Conservation (phyloP, 1,140 invertebrate species). For the Octopus sinensis region DNA sequence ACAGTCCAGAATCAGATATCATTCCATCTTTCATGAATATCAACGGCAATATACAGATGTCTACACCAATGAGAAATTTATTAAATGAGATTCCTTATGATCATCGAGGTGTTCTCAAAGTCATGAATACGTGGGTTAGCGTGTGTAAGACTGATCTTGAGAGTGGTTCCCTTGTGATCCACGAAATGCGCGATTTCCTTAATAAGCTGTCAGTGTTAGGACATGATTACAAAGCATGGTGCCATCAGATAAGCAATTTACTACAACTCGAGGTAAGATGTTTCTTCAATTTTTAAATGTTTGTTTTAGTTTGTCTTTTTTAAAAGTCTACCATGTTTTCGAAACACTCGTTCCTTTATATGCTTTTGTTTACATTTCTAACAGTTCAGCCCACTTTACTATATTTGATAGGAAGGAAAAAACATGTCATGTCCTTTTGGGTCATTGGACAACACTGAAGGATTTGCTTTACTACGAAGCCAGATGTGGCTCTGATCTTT, state of each 20-base stretch:
- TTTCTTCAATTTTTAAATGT: too few relatives aligned
- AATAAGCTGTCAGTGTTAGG: constrained; percentile 52
- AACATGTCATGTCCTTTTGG: too few relatives aligned
- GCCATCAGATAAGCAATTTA: constrained; percentile 41
- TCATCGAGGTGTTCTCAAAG: constrained; percentile 49
- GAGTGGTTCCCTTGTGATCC: constrained; percentile 41
- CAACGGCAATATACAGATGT: background rate
- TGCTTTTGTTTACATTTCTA: too few relatives aligned
- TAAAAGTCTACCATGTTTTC: too few relatives aligned
- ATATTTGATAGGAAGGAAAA: too few relatives aligned
- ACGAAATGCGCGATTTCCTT: constrained; percentile 54
- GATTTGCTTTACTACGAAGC: too few relatives aligned
- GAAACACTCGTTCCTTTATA: too few relatives aligned
- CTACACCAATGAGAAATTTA: constrained; percentile 17
- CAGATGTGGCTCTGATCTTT: too few relatives aligned
- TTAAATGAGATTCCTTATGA: constrained; percentile 43
- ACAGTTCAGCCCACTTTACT: too few relatives aligned
- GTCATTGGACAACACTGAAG: too few relatives aligned
- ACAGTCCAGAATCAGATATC: constrained; percentile 9
- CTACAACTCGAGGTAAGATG: constrained; percentile 49
- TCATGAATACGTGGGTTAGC: constrained; percentile 52
- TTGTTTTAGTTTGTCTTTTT: too few relatives aligned
- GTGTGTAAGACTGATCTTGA: constrained; percentile 50
- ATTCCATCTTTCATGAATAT: constrained; percentile 20
- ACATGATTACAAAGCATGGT: constrained; percentile 53